Base-by-base conservation (phyloP, 2,113 vertebrate genomes). In the Leptosomus discolor region DNA sequence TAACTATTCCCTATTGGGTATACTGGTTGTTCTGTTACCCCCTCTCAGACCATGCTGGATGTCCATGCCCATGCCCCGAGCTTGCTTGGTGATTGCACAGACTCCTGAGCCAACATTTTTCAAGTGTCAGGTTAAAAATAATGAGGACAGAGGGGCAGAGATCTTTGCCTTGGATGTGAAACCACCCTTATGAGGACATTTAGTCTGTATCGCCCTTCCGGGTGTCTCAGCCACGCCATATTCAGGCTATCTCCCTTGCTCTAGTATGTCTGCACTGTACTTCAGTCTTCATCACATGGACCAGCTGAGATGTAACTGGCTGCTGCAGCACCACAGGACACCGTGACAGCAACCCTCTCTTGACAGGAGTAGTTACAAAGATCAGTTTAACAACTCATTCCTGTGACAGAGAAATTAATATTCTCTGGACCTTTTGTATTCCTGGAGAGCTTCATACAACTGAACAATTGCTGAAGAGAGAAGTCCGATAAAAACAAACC, bases 201-300 rank as follows among this genome's bases (percentile, higher is more conserved):
- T 39, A 32, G 20, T 26, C 19, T 19, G 2, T n/a, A 43, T 26
- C 2, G 2, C 6, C 18, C 27, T 48, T 69, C 34, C 1, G 2
- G 15, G 17, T 23, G 43, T 23, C 57, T n/a, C 57, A 64, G 63
- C 36, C n/a, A 15, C 22, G 29, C 46, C 30, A 43, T 12, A 34
- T 1, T n/a, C 15, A 68, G 22, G 24, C 15, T 15, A 4, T 12
- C 5, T 36, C 15, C 53, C 19, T 46, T 54, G 39, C 5, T 36
- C 48, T 17, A 5, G 29, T n/a, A 27, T 4, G 11, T 19, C 20
- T 1, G 0, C 26, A 7, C 37, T 13, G 4, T 21, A 19, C 36
- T 70, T 77, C 27, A 32, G 43, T 3, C 60, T 65, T 51, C 15
- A 22, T 8, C 2, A 2, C 10, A 3, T 3, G 18, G 37, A 7